Evolutionary conservation across 2,888 invertebrate genomes (phyloP), one percentile per base, ranked within the genome.

Genomic region (Cotesia congregata): DNA sequence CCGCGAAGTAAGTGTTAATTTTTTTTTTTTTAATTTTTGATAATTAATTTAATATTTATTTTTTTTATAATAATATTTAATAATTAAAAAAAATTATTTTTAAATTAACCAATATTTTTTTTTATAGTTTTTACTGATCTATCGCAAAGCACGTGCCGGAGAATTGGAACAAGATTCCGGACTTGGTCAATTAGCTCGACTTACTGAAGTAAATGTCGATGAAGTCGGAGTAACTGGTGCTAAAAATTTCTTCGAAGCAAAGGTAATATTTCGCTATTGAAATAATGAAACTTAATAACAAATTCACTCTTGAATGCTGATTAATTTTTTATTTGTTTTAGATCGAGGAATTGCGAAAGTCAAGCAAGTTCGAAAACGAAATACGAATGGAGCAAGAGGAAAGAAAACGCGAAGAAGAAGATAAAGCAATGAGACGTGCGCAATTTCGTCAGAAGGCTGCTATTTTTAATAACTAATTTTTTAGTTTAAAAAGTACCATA

Each of bases 171-270:
- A 93, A 68, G 95, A 96, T 86, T 97, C 97, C 12, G 98, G 97
- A 0, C 91, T 98, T 74, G 94, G 94, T 80, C 95, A 97, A 80
- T 90, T 98, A 83, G 98, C 97, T 6, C 92, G 94, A 81, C 91
- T 98, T 41, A 95, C 96, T 5, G 98, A 98, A 90, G 95, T 98
- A 77, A 95, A 97, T 87, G 98, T 98, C 0, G 96, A 97, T 81
- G 95, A 97, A 91, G 97, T 97, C 20, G 98, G 98, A 0, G 98
- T 98, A 0, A 95, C 94, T 81, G 98, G 97, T 12, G 98, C 98
- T 59, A 98, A 98, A 89, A 94, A 95, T 87, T 98, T 98, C 91
- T 98, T 98, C 87, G 97, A 98, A 91, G 97, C 97, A 0, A 98
- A 98, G 91, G 94, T 76, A 40, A 69, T 59, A 17, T 71, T 7